phyloP scores from a whole-genome alignment of 2,113 vertebrate species.

The Pangasianodon hypophthalmus region DNA sequence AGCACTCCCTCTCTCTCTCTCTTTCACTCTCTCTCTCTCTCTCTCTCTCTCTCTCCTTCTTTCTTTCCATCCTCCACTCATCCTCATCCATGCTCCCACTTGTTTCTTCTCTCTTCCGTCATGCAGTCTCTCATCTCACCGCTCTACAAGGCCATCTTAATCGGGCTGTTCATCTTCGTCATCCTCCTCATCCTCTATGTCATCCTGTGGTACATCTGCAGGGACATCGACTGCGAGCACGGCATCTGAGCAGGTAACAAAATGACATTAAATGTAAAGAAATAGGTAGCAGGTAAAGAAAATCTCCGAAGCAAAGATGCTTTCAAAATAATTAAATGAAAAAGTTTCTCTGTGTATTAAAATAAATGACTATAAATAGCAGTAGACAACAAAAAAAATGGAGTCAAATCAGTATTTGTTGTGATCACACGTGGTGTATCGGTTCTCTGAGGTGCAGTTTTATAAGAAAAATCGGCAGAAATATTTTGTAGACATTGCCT shows the following conservation, averaged over 20 bases:
- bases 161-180: conserved; percentile 96
- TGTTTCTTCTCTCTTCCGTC: conserved; percentile 43
- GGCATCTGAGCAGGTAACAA: conserved; percentile 79
- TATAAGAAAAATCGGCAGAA: neutral
- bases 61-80: neutral
- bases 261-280: neutral
- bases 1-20: neutral
- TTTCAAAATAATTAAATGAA: neutral
- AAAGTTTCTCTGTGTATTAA: neutral
- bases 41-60: conserved; percentile 3
- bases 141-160: conserved; percentile 93
- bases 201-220: conserved; percentile 98
- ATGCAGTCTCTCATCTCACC: conserved; percentile 97
- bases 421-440: neutral
- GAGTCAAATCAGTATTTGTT: neutral
- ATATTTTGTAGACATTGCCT: neutral
- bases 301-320: neutral
- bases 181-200: conserved; percentile 97
- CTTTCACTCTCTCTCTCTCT: neutral
- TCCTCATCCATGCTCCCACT: neutral
- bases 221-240: conserved; percentile 96
- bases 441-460: neutral
- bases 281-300: neutral
- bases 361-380: neutral
- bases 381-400: neutral